Percentiles rank a stretch among this genome's conserved stretches.
phyloP scores from a whole-genome alignment of 92 coral and sea anemone species.

The Montipora capitata region DNA sequence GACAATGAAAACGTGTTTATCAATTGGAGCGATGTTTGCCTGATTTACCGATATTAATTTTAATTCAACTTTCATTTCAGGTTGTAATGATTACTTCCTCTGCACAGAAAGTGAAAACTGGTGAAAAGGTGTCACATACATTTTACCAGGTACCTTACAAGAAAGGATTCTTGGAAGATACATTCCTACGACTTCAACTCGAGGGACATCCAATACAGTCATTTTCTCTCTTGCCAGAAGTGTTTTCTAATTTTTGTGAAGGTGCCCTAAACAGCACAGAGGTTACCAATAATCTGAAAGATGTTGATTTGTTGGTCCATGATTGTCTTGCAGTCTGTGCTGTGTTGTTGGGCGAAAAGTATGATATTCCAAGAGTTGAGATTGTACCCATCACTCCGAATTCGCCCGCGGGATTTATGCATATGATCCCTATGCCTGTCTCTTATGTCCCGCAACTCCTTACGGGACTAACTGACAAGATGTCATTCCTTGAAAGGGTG shows the following conservation, averaged over 20 bases:
- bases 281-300: slow-evolving; percentile 29
- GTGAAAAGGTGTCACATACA: slow-evolving; percentile 56
- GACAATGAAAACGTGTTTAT: too few species aligned
- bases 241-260: slow-evolving; percentile 4
- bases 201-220: slow-evolving; percentile 24
- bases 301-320: slow-evolving; percentile 35
- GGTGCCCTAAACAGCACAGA: slow-evolving; percentile 19
- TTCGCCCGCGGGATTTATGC: not conserved
- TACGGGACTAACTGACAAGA: slow-evolving; percentile 38
- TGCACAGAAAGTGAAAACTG: slow-evolving; percentile 39
- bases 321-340: slow-evolving; percentile 29
- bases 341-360: slow-evolving; percentile 36
- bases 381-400: slow-evolving; percentile 8
- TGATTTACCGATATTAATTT: too few species aligned
- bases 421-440: slow-evolving; percentile 46
- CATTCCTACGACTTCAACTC: not conserved
- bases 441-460: slow-evolving; percentile 57
- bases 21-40: too few species aligned
- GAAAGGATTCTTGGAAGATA: slow-evolving; percentile 48
- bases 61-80: slow-evolving; percentile 20
- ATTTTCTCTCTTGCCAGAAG: not conserved
- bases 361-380: slow-evolving; percentile 45
- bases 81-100: slow-evolving; percentile 62
- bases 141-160: slow-evolving; percentile 74
- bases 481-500: slow-evolving; percentile 47